Conservation (phyloP, 2,113 vertebrate genomes). For the Phalacrocorax brasilianus region DNA sequence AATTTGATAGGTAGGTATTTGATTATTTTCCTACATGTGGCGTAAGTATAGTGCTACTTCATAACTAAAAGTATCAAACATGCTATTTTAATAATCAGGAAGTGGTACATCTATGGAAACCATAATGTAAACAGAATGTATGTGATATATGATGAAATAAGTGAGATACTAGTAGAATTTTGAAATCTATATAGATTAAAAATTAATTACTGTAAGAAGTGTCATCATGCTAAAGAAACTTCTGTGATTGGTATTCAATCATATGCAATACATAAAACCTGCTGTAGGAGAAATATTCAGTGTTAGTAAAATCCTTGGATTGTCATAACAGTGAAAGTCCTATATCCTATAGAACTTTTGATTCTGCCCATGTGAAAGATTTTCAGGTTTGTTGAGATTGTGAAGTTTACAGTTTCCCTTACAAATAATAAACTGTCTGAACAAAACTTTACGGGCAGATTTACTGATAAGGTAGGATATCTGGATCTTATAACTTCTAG, state of each 20-base stretch:
- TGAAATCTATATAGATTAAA: not conserved
- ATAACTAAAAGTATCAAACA: not conserved
- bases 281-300: not conserved
- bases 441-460: not conserved
- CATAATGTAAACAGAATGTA: not conserved
- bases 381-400: not conserved
- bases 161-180: not conserved
- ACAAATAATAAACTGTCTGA: not conserved
- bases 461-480: not conserved
- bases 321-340: not conserved
- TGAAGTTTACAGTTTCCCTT: not conserved
- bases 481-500: not conserved
- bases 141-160: not conserved
- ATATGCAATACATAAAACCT: not conserved
- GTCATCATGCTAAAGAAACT: not conserved
- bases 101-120: not conserved
- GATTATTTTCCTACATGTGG: not conserved
- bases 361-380: not conserved
- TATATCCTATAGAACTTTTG: not conserved
- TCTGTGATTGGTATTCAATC: not conserved
- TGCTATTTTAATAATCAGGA: accelerated
- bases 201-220: not conserved
- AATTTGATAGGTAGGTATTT: not conserved
- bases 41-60: not conserved
- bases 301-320: not conserved